phyloP scores from a whole-genome alignment of 2,888 invertebrate genomes.

The Xestoiulus laeticollis region DNA sequence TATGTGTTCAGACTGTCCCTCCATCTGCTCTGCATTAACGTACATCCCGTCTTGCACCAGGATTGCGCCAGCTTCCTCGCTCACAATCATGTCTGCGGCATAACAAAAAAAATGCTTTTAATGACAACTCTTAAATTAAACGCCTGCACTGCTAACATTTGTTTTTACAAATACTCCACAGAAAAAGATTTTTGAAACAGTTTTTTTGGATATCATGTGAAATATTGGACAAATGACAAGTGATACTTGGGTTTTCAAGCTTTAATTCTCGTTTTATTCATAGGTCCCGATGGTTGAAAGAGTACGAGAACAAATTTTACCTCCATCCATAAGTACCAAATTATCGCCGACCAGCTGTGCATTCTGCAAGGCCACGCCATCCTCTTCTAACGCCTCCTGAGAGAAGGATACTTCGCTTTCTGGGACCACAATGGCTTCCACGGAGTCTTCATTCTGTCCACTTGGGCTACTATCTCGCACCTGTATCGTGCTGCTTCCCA shows the following conservation, averaged over 20 bases:
- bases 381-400: neutral
- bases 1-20: neutral
- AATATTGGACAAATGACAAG: no score
- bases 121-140: neutral
- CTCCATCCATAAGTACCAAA: conserved; percentile 44
- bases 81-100: neutral
- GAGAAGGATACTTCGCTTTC: conserved; percentile 13
- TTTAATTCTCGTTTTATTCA: neutral
- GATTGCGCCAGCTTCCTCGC: neutral
- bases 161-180: no score
- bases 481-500: conserved; percentile 38
- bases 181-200: no score
- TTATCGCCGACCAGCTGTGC: conserved; percentile 43
- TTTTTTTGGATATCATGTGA: no score
- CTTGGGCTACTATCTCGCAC: neutral
- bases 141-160: no score
- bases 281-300: neutral
- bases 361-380: neutral
- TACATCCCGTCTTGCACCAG: conserved; percentile 45
- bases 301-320: neutral
- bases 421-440: conserved; percentile 21
- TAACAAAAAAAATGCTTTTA: neutral
- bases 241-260: neutral
- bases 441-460: neutral
- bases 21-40: neutral